Evolutionary conservation across 2,113 vertebrate genomes (phyloP).

Genomic region (Procavia capensis): DNA sequence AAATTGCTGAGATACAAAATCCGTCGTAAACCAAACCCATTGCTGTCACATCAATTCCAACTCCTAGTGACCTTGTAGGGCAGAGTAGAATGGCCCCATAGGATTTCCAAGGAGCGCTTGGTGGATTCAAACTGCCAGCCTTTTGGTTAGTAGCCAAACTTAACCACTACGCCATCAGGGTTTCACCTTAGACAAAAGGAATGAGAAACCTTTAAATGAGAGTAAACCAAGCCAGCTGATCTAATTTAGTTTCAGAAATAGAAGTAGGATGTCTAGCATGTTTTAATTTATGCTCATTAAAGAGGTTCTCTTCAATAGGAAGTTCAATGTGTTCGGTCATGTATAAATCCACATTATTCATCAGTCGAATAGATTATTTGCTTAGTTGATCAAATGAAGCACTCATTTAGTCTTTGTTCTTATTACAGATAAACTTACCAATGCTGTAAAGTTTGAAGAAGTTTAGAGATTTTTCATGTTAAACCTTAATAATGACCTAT

Average conservation of each 20-base stretch:
- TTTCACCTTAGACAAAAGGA: not conserved
- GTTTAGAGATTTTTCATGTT: not conserved
- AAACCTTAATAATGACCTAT: conserved; percentile 26
- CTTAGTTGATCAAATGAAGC: not conserved
- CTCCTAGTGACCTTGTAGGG: no score
- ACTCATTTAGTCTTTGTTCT: conserved; percentile 1
- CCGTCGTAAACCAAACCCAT: no score
- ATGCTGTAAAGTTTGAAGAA: not conserved
- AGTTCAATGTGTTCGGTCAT: not conserved
- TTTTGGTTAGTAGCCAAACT: no score
- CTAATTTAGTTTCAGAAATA: not conserved
- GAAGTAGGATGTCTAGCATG: not conserved
- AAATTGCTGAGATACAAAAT: no score
- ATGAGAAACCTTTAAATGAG: not conserved
- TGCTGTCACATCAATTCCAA: no score
- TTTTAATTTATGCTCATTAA: not conserved
- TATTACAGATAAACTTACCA: conserved; percentile 39
- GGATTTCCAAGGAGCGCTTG: no score
- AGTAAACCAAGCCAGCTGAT: not conserved
- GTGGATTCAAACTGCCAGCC: no score
- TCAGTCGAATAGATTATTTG: not conserved
- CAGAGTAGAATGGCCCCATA: no score
- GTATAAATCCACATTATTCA: not conserved
- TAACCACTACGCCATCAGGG: no score
- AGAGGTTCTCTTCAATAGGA: not conserved